Evolutionary conservation across 2,113 vertebrate genomes (phyloP).

Genomic region (Aphyosemion australe): DNA sequence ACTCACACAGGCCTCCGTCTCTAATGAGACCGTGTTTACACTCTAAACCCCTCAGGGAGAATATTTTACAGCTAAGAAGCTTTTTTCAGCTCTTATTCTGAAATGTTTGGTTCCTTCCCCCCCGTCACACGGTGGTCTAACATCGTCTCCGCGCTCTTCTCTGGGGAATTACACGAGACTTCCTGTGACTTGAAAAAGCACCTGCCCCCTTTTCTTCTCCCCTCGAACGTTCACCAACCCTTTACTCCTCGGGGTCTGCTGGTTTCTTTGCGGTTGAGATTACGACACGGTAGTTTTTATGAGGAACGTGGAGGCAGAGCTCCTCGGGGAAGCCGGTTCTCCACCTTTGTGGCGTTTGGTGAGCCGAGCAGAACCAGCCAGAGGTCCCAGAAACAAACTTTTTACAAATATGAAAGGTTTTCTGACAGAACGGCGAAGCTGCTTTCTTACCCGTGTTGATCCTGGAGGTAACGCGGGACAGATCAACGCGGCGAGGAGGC

Average conservation of each 20-base stretch:
- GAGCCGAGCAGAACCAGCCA: background rate
- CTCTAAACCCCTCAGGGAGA: constrained; percentile 13
- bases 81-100: constrained; percentile 7
- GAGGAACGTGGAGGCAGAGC: constrained; percentile 4
- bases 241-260: background rate
- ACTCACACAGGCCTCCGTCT: background rate
- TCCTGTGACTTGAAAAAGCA: constrained; percentile 26
- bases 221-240: constrained; percentile 9
- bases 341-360: constrained; percentile 1
- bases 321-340: constrained; percentile 1
- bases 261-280: constrained; percentile 15
- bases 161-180: constrained; percentile 22
- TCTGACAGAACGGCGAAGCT: too few relatives aligned
- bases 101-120: background rate
- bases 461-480: constrained; percentile 84
- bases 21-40: background rate
- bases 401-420: background rate
- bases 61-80: constrained; percentile 14
- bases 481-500: constrained; percentile 80
- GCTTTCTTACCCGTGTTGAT: constrained; percentile 85
- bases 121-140: background rate
- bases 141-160: constrained; percentile 2
- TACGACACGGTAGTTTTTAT: constrained; percentile 20
- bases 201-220: constrained; percentile 14
- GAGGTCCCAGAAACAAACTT: background rate